Base-by-base conservation (phyloP, 2,888 invertebrate species). In the Elmis aenea region DNA sequence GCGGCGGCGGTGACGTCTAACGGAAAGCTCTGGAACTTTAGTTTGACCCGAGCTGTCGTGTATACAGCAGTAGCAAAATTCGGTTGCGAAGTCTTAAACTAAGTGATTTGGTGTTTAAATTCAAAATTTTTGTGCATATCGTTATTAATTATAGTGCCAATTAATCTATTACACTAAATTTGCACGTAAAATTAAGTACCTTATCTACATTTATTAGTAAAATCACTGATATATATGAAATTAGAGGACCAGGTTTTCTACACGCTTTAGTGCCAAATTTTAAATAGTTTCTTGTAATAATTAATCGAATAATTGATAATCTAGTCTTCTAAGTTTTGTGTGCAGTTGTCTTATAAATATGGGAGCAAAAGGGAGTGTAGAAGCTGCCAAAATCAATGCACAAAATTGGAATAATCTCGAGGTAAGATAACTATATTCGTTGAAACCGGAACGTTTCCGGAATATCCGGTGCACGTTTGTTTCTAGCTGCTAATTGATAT, bases 301-400 rank as follows among this genome's bases (percentile, higher is more conserved):
- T n/a, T n/a, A n/a, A n/a, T n/a, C n/a, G n/a, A n/a, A n/a, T n/a
- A n/a, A n/a, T n/a, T n/a, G n/a, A n/a, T n/a, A n/a, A n/a, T n/a
- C n/a, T n/a, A n/a, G n/a, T n/a, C n/a, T n/a, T n/a, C n/a, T n/a
- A n/a, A n/a, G n/a, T n/a, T n/a, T n/a, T n/a, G n/a, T n/a, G n/a
- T n/a, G n/a, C n/a, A n/a, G n/a, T n/a, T n/a, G n/a, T n/a, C n/a
- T n/a, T n/a, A n/a, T n/a, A 6, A 26, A 72, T 68, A 83, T 83
- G 84, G 84, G 84, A 72, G 83, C 83, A 69, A 84, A 84, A 77
- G 83, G 83, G 69, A 84, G 83, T 76, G 83, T 83, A 69, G 83
- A 84, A 70, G 83, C 83, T 65, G 82, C 81, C 67, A 83, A 83
- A 77, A 78, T 81, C 74, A 82, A 83, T 73, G 78, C 83, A 72